These are phyloP conservation scores for Pocillopora damicornis DNA, from an alignment of 64 coral and sea anemone genomes.

Conservation along the genomic window DNA sequence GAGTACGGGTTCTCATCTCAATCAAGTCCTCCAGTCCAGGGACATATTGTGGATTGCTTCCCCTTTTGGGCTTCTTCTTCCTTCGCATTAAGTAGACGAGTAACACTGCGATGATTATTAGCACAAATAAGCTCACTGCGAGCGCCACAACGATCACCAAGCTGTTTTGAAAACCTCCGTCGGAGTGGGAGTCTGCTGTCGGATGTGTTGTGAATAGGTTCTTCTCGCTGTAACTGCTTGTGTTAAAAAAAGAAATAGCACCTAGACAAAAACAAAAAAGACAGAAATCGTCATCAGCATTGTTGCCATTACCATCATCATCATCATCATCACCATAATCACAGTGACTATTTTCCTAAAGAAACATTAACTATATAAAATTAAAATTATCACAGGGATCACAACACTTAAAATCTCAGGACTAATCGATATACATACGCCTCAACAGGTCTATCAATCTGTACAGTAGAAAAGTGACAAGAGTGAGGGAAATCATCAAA, in stretches of 20 bases:
- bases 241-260: conserved; percentile 14
- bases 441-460: too few species aligned
- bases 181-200: not conserved
- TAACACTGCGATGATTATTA: not conserved
- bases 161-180: not conserved
- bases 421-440: too few species aligned
- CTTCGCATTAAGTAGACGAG: conserved; percentile 8
- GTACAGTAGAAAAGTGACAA: too few species aligned
- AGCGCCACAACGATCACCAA: not conserved
- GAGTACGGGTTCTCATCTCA: conserved; percentile 23
- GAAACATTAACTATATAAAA: not conserved
- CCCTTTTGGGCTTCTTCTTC: not conserved
- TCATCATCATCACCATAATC: not conserved
- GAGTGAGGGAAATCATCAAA: too few species aligned
- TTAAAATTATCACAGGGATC: not conserved
- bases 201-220: not conserved
- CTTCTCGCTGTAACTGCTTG: conserved; percentile 10
- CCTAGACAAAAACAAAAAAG: not conserved
- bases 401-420: too few species aligned
- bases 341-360: not conserved
- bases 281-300: not conserved
- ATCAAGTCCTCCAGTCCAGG: conserved; percentile 30
- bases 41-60: not conserved
- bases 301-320: not conserved
- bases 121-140: not conserved